phyloP scores from a whole-genome alignment of 2,888 invertebrate genomes.

The Hirtodrosophila trivittata region DNA sequence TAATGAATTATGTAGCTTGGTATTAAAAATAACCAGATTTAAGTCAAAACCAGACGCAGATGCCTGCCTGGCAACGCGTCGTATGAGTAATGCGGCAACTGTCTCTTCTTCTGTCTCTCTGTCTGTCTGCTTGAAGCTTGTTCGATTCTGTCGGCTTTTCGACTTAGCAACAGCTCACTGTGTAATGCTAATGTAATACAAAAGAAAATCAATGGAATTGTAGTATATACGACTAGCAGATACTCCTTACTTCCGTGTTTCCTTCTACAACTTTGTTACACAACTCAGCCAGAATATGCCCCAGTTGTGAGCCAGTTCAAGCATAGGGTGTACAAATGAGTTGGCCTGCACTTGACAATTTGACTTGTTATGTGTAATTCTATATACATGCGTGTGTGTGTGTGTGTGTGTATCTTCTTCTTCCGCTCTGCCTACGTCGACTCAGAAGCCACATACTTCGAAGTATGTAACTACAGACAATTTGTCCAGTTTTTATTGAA shows the following conservation, averaged over 20 bases:
- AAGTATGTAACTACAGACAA: slow-evolving; percentile 35
- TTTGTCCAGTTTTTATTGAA: slow-evolving; percentile 50
- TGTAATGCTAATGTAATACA: slow-evolving; percentile 37
- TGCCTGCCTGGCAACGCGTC: slow-evolving; percentile 38
- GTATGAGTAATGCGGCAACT: slow-evolving; percentile 66
- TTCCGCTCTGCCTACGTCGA: not conserved
- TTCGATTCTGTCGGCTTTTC: slow-evolving; percentile 23
- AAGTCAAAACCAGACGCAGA: slow-evolving; percentile 20
- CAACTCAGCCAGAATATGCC: too few species aligned
- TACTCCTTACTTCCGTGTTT: too few species aligned
- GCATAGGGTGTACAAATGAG: slow-evolving; percentile 47
- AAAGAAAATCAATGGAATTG: not conserved
- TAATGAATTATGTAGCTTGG: slow-evolving; percentile 76
- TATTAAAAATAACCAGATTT: slow-evolving; percentile 71
- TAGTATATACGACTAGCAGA: not conserved
- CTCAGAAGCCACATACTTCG: slow-evolving; percentile 30
- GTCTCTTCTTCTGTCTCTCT: slow-evolving; percentile 7
- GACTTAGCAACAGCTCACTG: slow-evolving; percentile 70
- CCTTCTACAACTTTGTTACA: too few species aligned
- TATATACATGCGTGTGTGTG: slow-evolving; percentile 28
- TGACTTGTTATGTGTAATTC: slow-evolving; percentile 33
- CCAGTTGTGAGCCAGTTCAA: too few species aligned
- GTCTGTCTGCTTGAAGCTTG: not conserved
- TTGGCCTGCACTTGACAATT: slow-evolving; percentile 68
- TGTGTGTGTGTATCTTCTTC: slow-evolving; percentile 13